A percentile compares a stretch with the other conserved stretches of the same genome.
Evolutionary conservation across 2,113 vertebrate genomes (phyloP).

Genomic region (Pygoscelis adeliae): DNA sequence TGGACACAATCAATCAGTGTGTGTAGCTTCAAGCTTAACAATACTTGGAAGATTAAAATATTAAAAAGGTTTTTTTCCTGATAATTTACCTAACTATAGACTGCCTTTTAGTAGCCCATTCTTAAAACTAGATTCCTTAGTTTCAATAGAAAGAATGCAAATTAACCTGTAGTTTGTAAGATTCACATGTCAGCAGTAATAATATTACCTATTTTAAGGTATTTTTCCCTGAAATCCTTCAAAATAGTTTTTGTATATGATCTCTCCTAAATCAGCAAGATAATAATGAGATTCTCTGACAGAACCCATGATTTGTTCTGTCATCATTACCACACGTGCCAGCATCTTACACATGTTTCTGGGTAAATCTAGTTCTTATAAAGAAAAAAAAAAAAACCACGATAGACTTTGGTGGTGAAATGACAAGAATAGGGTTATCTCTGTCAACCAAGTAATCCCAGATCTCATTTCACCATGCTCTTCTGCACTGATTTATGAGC

Average conservation of each 20-base stretch:
- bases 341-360: not conserved
- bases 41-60: not conserved
- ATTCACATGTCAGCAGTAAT: not conserved
- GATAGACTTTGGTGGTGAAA: not conserved
- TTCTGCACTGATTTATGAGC: conserved; percentile 37
- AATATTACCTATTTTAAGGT: not conserved
- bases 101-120: not conserved
- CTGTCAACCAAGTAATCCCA: not conserved
- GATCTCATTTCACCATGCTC: conserved; percentile 20
- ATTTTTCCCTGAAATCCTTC: not conserved
- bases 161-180: not conserved
- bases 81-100: not conserved
- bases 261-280: not conserved
- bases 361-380: not conserved
- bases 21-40: not conserved
- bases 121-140: not conserved
- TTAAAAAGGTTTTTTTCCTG: not conserved
- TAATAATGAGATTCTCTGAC: not conserved
- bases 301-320: not conserved
- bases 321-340: not conserved
- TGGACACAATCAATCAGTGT: no score
- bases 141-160: not conserved
- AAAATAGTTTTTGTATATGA: not conserved
- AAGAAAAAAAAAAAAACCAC: not conserved
- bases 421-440: not conserved